Evolutionary conservation across 1,140 invertebrate species (phyloP), one percentile per base, ranked within the genome.

Genomic region (Leptinotarsa defecta): DNA sequence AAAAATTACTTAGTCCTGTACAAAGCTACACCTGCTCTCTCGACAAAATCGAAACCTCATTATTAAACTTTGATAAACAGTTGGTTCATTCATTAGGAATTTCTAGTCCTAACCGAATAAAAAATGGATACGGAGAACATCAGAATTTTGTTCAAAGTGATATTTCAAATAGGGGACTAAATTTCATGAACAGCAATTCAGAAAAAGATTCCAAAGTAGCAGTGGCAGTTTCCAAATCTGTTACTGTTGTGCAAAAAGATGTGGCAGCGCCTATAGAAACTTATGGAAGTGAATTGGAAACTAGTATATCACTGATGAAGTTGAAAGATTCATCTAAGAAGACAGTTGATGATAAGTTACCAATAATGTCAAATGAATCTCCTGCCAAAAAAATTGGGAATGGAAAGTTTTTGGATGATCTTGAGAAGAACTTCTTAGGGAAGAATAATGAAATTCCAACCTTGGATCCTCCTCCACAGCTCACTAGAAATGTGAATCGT

Each of bases 371-470:
- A 13, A 57, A 57, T 19, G 48, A 57, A 13, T 48, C 74, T 22
- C 73, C 78, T 43, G 63, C 3, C 2, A 77, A 73, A 19, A 69
- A 71, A 6, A 67, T 62, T 22, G 27, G 24, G 13, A 74, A 74
- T n/a, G 74, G 68, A 43, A 74, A 78, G 43, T 81, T 81, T 64
- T 68, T 81, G n/a, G 71, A 70, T 15, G 76, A 81, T 20, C 62
- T 81, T 43, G 79, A 81, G 63, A 80, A 78, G 52, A 80, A 78
- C 74, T 71, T 81, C 19, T 22, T 76, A 48, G 68, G 65, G 4
- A 79, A 72, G 17, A 64, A 71, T 49, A 62, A 68, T 22, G 76
- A 75, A 62, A 69, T 79, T 17, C 77, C 79, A 61, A 27, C 74
- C 17, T 63, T 78, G 64, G 72, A 80, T 68, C 77, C 77, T 11